Evolutionary conservation across 92 coral and sea anemone species (phyloP).

Genomic region (Hydrozoanthus gracilis): DNA sequence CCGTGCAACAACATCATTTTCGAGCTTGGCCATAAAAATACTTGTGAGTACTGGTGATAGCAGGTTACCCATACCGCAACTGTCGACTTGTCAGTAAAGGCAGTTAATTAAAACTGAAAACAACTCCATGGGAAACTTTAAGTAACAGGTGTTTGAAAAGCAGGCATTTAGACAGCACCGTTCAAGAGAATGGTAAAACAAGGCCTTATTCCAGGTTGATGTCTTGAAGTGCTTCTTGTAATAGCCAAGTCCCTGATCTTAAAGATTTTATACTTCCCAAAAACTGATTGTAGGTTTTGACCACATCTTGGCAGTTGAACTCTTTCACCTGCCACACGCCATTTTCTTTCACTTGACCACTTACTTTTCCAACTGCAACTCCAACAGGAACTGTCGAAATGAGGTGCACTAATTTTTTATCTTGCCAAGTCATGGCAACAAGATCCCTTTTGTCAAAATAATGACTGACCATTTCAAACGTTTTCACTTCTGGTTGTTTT

Average conservation of each 20-base stretch:
- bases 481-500: conserved; percentile 34
- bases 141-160: too few relatives aligned
- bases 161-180: background rate
- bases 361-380: background rate
- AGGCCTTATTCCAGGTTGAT: conserved; percentile 21
- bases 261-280: background rate
- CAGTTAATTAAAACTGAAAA: too few relatives aligned
- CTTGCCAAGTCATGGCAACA: conserved; percentile 32
- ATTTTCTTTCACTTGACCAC: conserved; percentile 4
- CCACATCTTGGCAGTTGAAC: background rate
- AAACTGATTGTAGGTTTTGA: conserved; percentile 15
- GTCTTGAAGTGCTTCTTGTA: conserved; percentile 4
- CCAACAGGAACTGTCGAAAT: background rate
- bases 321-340: conserved; percentile 19
- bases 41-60: too few relatives aligned
- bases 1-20: too few relatives aligned
- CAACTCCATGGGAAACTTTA: too few relatives aligned
- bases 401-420: conserved; percentile 8
- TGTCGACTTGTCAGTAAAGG: too few relatives aligned
- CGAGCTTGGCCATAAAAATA: too few relatives aligned
- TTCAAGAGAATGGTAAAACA: conserved; percentile 3
- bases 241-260: background rate
- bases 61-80: too few relatives aligned
- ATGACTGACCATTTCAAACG: conserved; percentile 25
- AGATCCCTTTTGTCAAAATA: conserved; percentile 52